Evolutionary conservation across 1,140 invertebrate genomes (phyloP), one percentile per base, ranked within the genome.

Genomic region (Drosophila cardini): DNA sequence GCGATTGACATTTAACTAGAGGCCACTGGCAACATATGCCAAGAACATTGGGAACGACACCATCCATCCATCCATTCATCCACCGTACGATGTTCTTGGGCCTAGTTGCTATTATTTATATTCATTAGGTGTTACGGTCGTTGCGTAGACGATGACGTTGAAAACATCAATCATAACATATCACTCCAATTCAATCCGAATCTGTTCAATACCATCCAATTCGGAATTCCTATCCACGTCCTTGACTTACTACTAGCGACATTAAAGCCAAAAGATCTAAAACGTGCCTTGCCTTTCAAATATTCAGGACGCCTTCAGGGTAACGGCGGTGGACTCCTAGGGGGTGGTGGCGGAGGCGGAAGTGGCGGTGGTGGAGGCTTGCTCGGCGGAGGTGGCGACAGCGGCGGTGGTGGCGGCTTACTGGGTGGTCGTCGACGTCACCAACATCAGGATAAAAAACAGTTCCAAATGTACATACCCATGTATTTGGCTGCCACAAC

Each of bases 401-500:
- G 92, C 40, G 93, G 93, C 78, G 92, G 92, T 58, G 92, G 89
- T 60, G 92, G 89, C 76, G 93, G 93, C 87, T 91, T 93, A 80
- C 21, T 90, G 76, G 84, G 74, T 43, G 78, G 90, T 7, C 71
- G 78, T 18, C 76, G 74, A 15, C 80, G 80, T 0, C 75, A 75
- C 2, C 75, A 78, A 13, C 68, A 80, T 11, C 75, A 84, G 58
- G 79, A 91, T 26, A 93, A 94, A 73, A 95, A 94, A 76, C 92
- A 94, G 57, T 92, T 94, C 60, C 93, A 94, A 84, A 92, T 94
- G 63, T 91, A 95, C 16, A 90, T 95, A 21, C 94, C 94, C 15
- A 92, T 95, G 76, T 84, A 95, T 21, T 91, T 95, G 71, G 95
- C 94, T 15, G 94, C 94, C 85, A 95, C 95, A 69, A 93, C 94